phyloP scores from a whole-genome alignment of 2,113 vertebrate species.

The Pardalotus punctatus region DNA sequence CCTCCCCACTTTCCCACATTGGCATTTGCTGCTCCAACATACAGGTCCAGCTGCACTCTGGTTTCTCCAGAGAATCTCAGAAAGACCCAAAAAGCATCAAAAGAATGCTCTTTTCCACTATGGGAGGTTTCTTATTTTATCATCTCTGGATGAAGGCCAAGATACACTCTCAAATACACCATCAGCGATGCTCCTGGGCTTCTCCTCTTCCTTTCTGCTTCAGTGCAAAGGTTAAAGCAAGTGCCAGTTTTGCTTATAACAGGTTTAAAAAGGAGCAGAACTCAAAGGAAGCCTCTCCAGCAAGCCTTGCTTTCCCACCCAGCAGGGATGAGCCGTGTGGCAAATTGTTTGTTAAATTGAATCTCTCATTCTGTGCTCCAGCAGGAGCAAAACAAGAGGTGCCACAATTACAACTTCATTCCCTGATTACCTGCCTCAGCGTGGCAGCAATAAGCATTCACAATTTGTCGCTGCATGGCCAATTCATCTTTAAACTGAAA shows the following conservation, averaged over 20 bases:
- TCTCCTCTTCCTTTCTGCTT: constrained; percentile 15
- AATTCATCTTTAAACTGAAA: constrained; percentile 76
- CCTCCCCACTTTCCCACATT: rapidly evolving
- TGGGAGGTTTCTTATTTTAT: neutral
- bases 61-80: neutral
- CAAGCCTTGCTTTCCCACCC: constrained; percentile 42
- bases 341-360: constrained; percentile 71
- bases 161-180: neutral
- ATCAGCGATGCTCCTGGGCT: neutral
- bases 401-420: constrained; percentile 64
- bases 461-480: constrained; percentile 71
- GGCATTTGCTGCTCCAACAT: neutral
- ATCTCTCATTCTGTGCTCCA: constrained; percentile 10
- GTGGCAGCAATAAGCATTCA: constrained; percentile 70
- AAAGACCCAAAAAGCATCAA: neutral
- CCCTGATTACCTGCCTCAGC: constrained; percentile 77
- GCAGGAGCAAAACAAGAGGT: constrained; percentile 69
- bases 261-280: constrained; percentile 18
- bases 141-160: neutral
- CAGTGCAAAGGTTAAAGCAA: neutral
- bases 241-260: neutral
- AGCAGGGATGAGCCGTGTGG: constrained; percentile 49
- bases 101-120: neutral
- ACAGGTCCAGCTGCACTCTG: neutral
- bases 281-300: neutral